Percentiles rank a stretch among this genome's conserved stretches.
phyloP scores from a whole-genome alignment of 2,113 vertebrate species.

The Alligator sinensis region DNA sequence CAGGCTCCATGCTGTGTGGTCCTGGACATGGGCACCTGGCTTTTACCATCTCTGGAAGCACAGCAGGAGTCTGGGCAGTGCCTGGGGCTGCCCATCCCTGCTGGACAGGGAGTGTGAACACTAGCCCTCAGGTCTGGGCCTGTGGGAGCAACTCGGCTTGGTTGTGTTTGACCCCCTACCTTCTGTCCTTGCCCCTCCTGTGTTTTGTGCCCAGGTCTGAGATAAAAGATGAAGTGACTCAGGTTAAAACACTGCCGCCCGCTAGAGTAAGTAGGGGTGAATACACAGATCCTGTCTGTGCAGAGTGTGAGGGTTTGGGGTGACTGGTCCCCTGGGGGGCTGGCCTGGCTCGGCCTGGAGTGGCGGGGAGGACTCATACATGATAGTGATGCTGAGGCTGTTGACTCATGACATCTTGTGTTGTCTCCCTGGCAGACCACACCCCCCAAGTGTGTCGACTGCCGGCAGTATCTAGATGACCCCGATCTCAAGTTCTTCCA shows the following conservation, averaged over 20 bases:
- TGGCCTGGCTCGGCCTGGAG: too few relatives aligned
- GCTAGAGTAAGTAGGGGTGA: conserved; percentile 82
- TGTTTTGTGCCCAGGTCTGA: conserved; percentile 69
- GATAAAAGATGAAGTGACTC: conserved; percentile 73
- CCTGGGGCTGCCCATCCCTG: too few relatives aligned
- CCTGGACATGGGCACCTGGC: too few relatives aligned
- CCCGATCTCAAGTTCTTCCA: conserved; percentile 95
- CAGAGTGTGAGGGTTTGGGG: too few relatives aligned
- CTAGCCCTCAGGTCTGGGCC: too few relatives aligned
- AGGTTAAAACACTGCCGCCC: conserved; percentile 69
- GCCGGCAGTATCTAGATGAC: conserved; percentile 94
- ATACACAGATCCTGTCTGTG: too few relatives aligned
- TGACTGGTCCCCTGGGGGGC: too few relatives aligned
- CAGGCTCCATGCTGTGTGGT: too few relatives aligned
- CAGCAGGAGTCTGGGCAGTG: too few relatives aligned
- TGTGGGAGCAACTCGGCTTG: background rate
- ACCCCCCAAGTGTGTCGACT: conserved; percentile 90
- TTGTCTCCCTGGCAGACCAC: conserved; percentile 76
- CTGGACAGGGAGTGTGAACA: too few relatives aligned
- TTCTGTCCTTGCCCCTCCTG: background rate
- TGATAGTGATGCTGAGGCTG: background rate
- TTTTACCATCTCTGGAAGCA: too few relatives aligned
- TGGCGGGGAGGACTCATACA: background rate
- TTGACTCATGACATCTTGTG: fast-evolving
- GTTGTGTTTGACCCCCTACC: fast-evolving